Evolutionary conservation across 2,797 vertebrate species (phyloP).

Genomic region (Sciurus vulgaris): DNA sequence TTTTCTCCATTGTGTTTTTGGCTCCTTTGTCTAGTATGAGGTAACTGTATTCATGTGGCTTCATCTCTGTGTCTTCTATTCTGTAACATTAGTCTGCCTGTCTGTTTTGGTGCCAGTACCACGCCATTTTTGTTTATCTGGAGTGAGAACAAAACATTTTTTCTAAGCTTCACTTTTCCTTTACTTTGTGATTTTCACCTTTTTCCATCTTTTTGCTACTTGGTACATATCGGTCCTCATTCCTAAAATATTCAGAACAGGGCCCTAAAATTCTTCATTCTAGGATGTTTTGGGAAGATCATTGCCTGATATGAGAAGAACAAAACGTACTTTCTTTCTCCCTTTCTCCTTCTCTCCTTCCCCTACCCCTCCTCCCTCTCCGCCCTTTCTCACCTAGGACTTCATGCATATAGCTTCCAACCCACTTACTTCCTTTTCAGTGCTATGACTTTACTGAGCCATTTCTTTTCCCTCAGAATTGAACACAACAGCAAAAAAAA

Average conservation of each 20-base stretch:
- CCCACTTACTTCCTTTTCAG: background rate
- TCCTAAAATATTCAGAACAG: background rate
- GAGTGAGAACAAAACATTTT: background rate
- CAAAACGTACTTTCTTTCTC: background rate
- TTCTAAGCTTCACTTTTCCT: background rate
- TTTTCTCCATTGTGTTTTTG: no score
- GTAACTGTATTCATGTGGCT: no score
- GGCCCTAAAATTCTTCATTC: background rate
- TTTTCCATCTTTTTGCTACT: background rate
- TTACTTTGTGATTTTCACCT: background rate
- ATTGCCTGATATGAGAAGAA: background rate
- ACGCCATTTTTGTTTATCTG: background rate
- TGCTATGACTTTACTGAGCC: background rate
- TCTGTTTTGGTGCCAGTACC: no score
- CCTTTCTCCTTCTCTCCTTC: no score
- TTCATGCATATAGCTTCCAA: background rate
- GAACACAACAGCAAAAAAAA: conserved; percentile 1
- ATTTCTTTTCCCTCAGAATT: background rate
- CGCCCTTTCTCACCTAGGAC: background rate
- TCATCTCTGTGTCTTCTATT: no score
- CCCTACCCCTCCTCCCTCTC: no score
- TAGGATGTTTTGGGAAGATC: background rate
- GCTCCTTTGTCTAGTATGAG: no score
- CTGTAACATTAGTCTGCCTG: no score
- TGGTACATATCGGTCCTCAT: background rate